Percentiles rank a stretch among this genome's conserved stretches.
Conservation (phyloP, 1,140 invertebrate species). For the Drosophila insularis region DNA sequence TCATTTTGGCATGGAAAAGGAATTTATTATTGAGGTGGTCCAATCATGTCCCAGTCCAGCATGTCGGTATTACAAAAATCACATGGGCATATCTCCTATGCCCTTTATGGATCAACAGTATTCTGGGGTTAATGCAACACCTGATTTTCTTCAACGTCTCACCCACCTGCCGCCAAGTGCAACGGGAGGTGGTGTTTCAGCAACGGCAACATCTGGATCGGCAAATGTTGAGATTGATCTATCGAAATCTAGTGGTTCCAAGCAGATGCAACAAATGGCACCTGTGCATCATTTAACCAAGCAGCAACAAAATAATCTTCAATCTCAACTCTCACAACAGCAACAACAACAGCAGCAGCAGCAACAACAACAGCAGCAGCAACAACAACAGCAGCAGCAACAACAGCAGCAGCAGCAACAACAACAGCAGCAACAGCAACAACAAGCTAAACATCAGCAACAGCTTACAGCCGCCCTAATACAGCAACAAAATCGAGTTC, state of each 20-base stretch:
- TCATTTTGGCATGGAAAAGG: conserved; percentile 94
- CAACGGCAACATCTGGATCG: conserved; percentile 34
- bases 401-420: conserved; percentile 75
- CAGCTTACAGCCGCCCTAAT: conserved; percentile 84
- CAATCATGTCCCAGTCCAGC: conserved; percentile 93
- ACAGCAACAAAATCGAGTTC: conserved; percentile 84
- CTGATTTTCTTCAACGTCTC: conserved; percentile 83
- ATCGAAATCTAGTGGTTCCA: conserved; percentile 62
- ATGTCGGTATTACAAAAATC: conserved; percentile 92
- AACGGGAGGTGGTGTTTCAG: conserved; percentile 43
- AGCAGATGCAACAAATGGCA: conserved; percentile 47
- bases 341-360: conserved; percentile 69
- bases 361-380: conserved; percentile 75
- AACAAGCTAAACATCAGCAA: conserved; percentile 74
- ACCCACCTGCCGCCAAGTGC: conserved; percentile 73
- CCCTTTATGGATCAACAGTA: conserved; percentile 81
- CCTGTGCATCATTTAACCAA: conserved; percentile 72
- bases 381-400: conserved; percentile 68
- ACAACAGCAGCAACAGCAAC: conserved; percentile 69
- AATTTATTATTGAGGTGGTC: conserved; percentile 93
- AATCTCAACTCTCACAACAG: conserved; percentile 71
- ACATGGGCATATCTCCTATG: conserved; percentile 88
- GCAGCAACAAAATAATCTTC: conserved; percentile 79
- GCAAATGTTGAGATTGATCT: conserved; percentile 71
- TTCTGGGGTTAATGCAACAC: conserved; percentile 69